Base-by-base conservation (phyloP, 2,888 invertebrate genomes). In the Tryphoninae sp. region DNA sequence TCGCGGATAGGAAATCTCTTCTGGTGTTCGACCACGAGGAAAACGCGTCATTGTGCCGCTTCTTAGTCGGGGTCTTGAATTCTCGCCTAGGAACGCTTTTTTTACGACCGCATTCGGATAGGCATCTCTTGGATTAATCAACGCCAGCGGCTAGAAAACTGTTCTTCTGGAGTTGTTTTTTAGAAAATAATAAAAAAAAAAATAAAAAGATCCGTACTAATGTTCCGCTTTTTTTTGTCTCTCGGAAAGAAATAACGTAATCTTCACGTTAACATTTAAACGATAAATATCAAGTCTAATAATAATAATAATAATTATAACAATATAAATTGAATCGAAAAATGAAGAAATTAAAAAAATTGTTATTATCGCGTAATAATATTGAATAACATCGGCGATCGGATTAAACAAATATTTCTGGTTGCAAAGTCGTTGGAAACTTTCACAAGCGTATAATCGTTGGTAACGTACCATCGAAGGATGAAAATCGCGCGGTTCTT, bases 381-480 rank as follows among this genome's bases (percentile, higher is more conserved):
- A 33, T 33, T 33, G 0, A 3, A 33, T 6, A 7, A 33, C 4
- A 33, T 33, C 33, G 33, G 45, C 13, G 13, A 45, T 45, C 33
- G 33, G 45, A 45, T 11, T 13, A 45, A 45, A 2, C 2, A 7
- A 45, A 45, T 45, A 45, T 45, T 13, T 45, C 45, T 13, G 45
- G 0, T 45, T 45, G 2, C 13, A 45, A 45, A 45, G 45, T 45
- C 45, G 2, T 45, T 0, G 3, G 45, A 11, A 33, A 33, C 33
- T 33, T 33, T 13, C 11, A 42, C 19, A n/a, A 16, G 23, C 9
- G 49, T 23, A 53, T 64, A 69, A 59, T 79, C 16, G 83, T 75
- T 77, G 84, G 81, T 84, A 84, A 84, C 59, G 68, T 84, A 84
- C 84, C 84, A 79, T 82, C 84, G 2, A 80, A 80, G 80, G 76